Evolutionary conservation across 2,113 vertebrate species (phyloP).

Genomic region (Pardalotus punctatus): DNA sequence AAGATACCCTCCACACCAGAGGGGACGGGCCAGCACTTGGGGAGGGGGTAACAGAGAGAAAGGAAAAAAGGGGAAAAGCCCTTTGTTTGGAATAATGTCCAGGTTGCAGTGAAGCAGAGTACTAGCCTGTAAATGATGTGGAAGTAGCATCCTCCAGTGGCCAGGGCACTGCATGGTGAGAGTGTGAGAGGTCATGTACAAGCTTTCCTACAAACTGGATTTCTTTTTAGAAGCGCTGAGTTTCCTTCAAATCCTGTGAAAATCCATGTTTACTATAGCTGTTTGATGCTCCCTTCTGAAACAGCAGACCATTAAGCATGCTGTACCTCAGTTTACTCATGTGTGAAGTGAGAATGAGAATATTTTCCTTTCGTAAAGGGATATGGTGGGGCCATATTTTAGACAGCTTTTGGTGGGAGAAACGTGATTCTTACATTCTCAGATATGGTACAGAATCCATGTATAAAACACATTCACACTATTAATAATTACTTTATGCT

Average conservation of each 20-base stretch:
- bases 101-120: not conserved
- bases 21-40: not conserved
- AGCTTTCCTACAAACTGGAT: not conserved
- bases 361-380: not conserved
- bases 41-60: no score
- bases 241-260: not conserved
- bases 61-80: not conserved
- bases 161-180: not conserved
- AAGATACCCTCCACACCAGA: accelerated
- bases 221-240: not conserved
- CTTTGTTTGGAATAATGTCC: not conserved
- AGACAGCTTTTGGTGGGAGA: not conserved
- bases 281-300: not conserved
- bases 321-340: not conserved
- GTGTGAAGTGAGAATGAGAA: not conserved
- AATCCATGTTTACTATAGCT: not conserved
- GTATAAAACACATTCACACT: not conserved
- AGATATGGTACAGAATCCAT: not conserved
- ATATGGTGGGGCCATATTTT: accelerated
- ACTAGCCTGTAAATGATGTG: not conserved
- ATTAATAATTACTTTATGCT: not conserved
- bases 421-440: not conserved
- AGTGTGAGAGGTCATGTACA: not conserved
- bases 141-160: not conserved
- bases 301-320: not conserved